Evolutionary conservation across 1,140 invertebrate species (phyloP), one percentile per base, ranked within the genome.

Genomic region (Caenorhabditis latens): DNA sequence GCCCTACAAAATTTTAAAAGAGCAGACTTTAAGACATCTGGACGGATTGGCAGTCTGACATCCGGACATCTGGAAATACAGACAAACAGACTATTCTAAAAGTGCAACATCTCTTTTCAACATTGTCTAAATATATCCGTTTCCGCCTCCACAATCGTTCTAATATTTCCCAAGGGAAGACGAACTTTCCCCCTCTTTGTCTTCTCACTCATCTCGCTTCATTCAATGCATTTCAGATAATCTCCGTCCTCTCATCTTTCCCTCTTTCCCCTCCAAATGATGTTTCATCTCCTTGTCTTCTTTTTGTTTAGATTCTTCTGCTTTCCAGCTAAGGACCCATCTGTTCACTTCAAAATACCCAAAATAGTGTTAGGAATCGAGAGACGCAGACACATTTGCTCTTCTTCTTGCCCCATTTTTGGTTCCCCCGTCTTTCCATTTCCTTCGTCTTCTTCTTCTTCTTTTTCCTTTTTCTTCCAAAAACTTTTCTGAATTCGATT

Each of bases 171-270:
- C 67, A 43, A 19, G 67, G 42, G 67, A 19, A 1, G 40, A n/a
- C 11, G 11, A 46, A 71, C 67, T 71, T 71, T 46, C 43, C 16
- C 42, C n/a, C 46, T 21, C 46, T 46, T 46, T 42, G 24, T 24
- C 24, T 16, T 42, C 16, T 8, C n/a, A n/a, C 11, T 42, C 24
- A 19, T 65, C 32, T 8, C 63, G 40, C n/a, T 40, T 5, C 24
- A 40, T 65, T 40, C 71, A 32, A 79, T 50, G 71, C 71, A 48
- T 79, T 79, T 79, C 71, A 79, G 71, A 79, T 79, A 79, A 79
- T 79, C 71, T 79, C 71, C 71, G 71, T 63, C 21, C 24, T 14
- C 19, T 43, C 46, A 79, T 79, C 43, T 79, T 46, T 46, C 9
- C 24, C 7, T 32, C 46, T 58, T n/a, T 7, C 11, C 55, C 50